Percentiles rank a stretch among this genome's conserved stretches.
Conservation (phyloP, 1,140 invertebrate genomes). For the Drosophila pseudoobscura region DNA sequence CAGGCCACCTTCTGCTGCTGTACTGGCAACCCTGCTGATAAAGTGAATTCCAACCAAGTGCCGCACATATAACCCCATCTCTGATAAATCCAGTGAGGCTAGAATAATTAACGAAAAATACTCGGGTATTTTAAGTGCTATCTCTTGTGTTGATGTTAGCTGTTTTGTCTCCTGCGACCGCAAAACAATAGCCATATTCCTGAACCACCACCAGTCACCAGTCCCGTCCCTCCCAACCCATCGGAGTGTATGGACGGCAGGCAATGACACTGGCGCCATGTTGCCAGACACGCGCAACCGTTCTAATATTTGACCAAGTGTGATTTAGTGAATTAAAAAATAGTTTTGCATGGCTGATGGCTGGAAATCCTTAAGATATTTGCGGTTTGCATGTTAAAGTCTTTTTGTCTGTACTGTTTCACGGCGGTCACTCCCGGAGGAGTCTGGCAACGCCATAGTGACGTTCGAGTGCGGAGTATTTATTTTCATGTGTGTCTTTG, state of each 20-base stretch:
- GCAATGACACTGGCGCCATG: too few species aligned
- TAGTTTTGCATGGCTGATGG: too few species aligned
- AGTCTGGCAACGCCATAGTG: slow-evolving; percentile 48
- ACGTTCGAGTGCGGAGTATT: slow-evolving; percentile 16
- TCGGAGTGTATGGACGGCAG: too few species aligned
- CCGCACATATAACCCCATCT: slow-evolving; percentile 25
- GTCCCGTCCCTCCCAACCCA: too few species aligned
- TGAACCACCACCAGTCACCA: too few species aligned
- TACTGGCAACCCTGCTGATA: slow-evolving; percentile 41
- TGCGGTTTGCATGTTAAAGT: slow-evolving; percentile 4
- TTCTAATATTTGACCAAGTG: too few species aligned
- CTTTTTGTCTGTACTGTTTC: slow-evolving; percentile 1
- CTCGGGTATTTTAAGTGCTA: slow-evolving; percentile 32
- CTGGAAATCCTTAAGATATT: slow-evolving; percentile 7
- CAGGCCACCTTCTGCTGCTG: slow-evolving; percentile 4
- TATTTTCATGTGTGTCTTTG: slow-evolving; percentile 37
- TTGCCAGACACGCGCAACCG: too few species aligned
- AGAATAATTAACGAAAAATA: slow-evolving; percentile 37
- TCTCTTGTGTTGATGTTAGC: slow-evolving; percentile 7
- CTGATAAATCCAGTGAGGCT: background rate
- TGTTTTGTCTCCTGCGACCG: too few species aligned
- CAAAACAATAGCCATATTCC: too few species aligned
- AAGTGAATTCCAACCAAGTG: slow-evolving; percentile 41
- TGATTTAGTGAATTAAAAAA: too few species aligned
- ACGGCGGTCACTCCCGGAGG: too few species aligned